Conservation (phyloP, 2,797 vertebrate genomes). For the Argya squamiceps region DNA sequence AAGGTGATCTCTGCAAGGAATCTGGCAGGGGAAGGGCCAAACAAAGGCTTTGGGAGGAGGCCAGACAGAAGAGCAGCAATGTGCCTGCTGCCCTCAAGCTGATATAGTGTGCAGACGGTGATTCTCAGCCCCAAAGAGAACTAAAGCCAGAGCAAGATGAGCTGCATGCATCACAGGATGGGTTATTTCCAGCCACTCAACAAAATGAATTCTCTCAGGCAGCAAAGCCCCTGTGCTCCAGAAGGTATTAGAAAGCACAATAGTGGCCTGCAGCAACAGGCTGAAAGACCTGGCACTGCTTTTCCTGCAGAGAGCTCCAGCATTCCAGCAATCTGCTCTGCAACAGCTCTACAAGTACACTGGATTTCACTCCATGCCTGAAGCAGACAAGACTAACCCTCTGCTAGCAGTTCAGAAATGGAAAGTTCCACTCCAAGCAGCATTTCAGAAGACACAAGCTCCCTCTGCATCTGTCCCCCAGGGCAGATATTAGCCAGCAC, state of each 20-base stretch:
- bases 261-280: not conserved
- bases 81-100: not conserved
- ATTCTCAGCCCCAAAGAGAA: conserved; percentile 26
- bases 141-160: not conserved
- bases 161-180: not conserved
- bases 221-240: conserved; percentile 1
- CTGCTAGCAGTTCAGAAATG: not conserved
- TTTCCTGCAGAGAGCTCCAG: not conserved
- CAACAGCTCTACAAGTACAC: not conserved
- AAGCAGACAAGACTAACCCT: not conserved
- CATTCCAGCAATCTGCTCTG: conserved; percentile 13
- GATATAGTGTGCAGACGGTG: not conserved
- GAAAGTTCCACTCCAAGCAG: not conserved
- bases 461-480: not conserved
- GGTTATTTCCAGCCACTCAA: conserved; percentile 31
- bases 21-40: not conserved
- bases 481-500: not conserved
- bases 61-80: not conserved
- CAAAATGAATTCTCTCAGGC: not conserved
- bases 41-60: conserved; percentile 46
- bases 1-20: not conserved
- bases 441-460: not conserved
- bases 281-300: not conserved
- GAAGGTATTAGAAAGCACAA: conserved; percentile 23
- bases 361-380: not conserved